Base-by-base conservation (phyloP, 2,113 vertebrate genomes). In the Corythornis madagascariensis region DNA sequence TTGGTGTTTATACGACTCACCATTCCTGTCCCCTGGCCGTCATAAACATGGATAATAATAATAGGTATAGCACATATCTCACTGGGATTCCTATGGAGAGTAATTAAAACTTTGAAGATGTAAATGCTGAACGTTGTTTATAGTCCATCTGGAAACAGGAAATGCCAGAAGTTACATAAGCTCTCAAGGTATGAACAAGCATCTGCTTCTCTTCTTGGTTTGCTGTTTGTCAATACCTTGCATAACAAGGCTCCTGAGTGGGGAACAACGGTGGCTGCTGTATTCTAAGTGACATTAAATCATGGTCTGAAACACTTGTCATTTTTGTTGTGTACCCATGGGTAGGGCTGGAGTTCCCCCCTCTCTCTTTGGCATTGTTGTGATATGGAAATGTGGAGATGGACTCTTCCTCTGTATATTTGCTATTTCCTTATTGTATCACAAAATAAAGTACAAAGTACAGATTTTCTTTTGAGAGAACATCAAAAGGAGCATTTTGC, bases 31-130 rank as follows among this genome's bases (percentile, higher is more conserved):
- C 81, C 26, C 57, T 67, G n/a, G 33, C 52, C 21, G 40, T 81
- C n/a, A 42, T 90, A 94, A 86, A 92, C 93, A 72, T 16, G 14
- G 60, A 50, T 92, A 93, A 92, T 95, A 95, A 92, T 95, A 79
- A 92, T 60, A 92, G 83, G 69, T 83, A 80, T 33, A 70, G 21
- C 38, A 65, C 47, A 45, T 74, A 81, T 64, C 69, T 95, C 66
- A 50, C 7, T 83, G 31, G 29, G 78, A 83, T 93, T 78, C 60
- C 55, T 88, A 77, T 48, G 40, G 24, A 94, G 20, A 90, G 57
- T 61, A 86, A 95, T 94, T 92, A 88, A 81, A 91, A 74, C 57
- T 48, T 93, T 67, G 61, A 86, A 95, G 88, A 78, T 81, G 43
- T 56, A 86, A 81, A 86, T 83, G 48, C 71, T 88, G 83, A 88